Evolutionary conservation across 2,797 vertebrate species (phyloP).

Genomic region (Clangula hyemalis): DNA sequence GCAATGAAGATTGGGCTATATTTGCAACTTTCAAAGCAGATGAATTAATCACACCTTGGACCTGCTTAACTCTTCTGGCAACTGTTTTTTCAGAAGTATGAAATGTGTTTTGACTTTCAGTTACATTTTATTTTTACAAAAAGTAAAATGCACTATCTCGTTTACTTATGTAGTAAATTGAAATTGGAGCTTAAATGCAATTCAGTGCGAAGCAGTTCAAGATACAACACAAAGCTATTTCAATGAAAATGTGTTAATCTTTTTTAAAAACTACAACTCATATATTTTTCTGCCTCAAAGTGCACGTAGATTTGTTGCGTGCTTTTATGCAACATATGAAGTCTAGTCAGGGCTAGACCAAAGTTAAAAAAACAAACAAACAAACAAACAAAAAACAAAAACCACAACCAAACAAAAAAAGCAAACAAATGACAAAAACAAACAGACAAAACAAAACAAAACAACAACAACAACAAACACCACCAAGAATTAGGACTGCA

Average conservation of each 20-base stretch:
- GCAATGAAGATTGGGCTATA: neutral
- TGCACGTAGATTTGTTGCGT: neutral
- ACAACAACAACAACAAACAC: no score
- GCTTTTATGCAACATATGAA: neutral
- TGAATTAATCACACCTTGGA: neutral
- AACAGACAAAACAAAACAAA: no score
- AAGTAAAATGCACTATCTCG: neutral
- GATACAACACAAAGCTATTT: neutral
- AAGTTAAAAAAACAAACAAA: neutral
- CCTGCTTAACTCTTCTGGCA: neutral
- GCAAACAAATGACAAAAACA: no score
- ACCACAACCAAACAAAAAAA: no score
- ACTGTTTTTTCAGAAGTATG: neutral
- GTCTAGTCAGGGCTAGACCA: neutral
- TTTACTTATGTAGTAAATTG: neutral
- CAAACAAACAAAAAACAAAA: neutral
- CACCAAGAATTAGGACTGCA: no score
- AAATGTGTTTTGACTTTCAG: neutral
- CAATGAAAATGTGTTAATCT: neutral
- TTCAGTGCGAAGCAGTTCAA: neutral
- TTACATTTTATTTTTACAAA: neutral
- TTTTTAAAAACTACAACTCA: accelerated
- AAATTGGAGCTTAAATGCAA: neutral
- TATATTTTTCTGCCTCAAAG: neutral
- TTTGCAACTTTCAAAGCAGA: neutral